A percentile compares a stretch with the other conserved stretches of the same genome.
Evolutionary conservation across 2,888 invertebrate genomes (phyloP).

Genomic region (Augiades crinisus): DNA sequence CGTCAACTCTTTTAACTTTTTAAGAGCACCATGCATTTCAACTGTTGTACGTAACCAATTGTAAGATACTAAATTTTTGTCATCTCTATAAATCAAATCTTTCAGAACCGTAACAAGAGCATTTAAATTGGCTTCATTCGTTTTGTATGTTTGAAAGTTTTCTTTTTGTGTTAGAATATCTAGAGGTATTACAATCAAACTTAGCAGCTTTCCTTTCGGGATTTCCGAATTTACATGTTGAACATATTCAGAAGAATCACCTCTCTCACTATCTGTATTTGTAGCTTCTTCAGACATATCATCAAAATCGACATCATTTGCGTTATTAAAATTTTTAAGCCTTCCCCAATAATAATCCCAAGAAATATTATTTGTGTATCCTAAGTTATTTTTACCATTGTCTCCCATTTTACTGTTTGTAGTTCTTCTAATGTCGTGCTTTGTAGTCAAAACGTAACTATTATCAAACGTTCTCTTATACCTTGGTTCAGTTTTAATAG

Average conservation of each 20-base stretch:
- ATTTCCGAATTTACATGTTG: no score
- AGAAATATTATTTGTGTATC: constrained; percentile 1
- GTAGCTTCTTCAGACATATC: neutral
- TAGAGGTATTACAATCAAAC: no score
- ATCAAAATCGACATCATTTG: neutral
- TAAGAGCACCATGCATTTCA: constrained; percentile 49
- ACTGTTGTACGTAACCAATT: constrained; percentile 61
- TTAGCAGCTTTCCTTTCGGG: no score
- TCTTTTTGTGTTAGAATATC: neutral
- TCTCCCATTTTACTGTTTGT: no score
- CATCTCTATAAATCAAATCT: constrained; percentile 48
- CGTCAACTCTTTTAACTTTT: constrained; percentile 49
- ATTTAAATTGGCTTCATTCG: constrained; percentile 34
- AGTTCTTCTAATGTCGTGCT: constrained; percentile 4
- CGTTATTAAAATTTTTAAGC: neutral
- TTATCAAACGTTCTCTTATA: neutral
- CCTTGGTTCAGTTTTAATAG: neutral
- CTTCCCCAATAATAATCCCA: constrained; percentile 31
- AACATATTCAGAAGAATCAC: no score
- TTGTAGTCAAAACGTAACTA: neutral
- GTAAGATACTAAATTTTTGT: constrained; percentile 45
- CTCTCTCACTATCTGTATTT: no score
- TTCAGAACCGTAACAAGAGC: constrained; percentile 43
- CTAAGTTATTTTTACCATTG: no score
- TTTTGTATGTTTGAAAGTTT: constrained; percentile 5